Evolutionary conservation across 2,113 vertebrate species (phyloP).

Genomic region (Trogon melanurus): DNA sequence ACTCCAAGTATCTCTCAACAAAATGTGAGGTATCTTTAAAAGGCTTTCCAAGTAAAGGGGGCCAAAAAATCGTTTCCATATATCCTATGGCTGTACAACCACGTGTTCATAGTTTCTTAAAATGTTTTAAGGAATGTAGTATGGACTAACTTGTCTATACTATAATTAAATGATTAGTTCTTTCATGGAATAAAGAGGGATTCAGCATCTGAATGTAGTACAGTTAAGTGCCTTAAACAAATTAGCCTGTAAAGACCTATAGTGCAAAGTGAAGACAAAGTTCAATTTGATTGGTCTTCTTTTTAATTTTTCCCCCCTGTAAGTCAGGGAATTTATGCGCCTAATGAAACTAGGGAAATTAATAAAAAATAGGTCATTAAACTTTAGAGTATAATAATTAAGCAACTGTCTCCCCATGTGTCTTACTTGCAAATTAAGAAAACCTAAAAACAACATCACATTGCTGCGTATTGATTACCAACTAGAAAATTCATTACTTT

Average conservation of each 20-base stretch:
- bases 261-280: background rate
- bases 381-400: conserved; percentile 58
- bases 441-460: conserved; percentile 54
- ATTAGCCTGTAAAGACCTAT: background rate
- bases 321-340: conserved; percentile 6
- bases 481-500: conserved; percentile 57
- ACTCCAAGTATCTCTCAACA: background rate
- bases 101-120: background rate
- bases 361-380: conserved; percentile 49
- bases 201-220: background rate
- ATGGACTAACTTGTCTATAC: background rate
- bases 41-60: background rate
- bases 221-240: background rate
- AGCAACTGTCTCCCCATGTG: conserved; percentile 42
- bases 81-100: background rate
- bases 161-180: background rate
- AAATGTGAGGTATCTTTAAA: background rate
- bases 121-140: background rate
- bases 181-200: background rate
- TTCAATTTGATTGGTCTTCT: background rate
- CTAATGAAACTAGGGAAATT: conserved; percentile 34
- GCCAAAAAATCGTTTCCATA: background rate
- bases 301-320: background rate
- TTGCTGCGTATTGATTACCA: conserved; percentile 64
- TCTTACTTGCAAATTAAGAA: conserved; percentile 66